Conservation (phyloP, 2,797 vertebrate species). For the Sylvia borin region DNA sequence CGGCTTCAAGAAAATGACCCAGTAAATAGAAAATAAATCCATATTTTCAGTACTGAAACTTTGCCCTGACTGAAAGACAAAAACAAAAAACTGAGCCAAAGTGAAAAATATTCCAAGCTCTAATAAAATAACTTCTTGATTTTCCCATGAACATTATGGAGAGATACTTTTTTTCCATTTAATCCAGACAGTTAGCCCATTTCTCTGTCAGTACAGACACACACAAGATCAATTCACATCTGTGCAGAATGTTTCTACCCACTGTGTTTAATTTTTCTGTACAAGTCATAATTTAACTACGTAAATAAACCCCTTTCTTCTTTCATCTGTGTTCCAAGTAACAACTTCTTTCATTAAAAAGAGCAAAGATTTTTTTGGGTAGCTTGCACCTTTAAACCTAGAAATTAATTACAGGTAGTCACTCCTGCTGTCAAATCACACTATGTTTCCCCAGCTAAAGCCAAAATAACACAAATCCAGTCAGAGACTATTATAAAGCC, state of each 20-base stretch:
- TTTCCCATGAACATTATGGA: neutral
- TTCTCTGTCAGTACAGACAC: neutral
- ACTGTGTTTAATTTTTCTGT: slow-evolving; percentile 22
- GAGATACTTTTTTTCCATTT: neutral
- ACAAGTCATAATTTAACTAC: neutral
- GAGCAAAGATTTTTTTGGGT: neutral
- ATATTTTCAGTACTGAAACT: neutral
- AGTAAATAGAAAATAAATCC: neutral
- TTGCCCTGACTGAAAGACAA: neutral
- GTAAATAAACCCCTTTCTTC: neutral
- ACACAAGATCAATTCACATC: neutral
- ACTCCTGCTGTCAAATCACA: neutral
- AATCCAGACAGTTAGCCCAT: neutral
- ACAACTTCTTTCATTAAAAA: slow-evolving; percentile 10
- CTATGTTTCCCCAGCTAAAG: neutral
- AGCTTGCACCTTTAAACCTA: neutral
- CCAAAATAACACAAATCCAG: neutral
- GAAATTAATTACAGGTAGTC: slow-evolving; percentile 6
- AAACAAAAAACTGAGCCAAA: neutral
- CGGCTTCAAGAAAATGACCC: neutral
- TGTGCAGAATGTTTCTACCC: neutral
- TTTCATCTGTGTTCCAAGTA: neutral
- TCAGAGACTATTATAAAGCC: neutral
- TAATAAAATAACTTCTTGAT: neutral
- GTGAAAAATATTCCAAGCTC: neutral